Evolutionary conservation across 2,113 vertebrate species (phyloP).

Genomic region (Ciconia maguari): DNA sequence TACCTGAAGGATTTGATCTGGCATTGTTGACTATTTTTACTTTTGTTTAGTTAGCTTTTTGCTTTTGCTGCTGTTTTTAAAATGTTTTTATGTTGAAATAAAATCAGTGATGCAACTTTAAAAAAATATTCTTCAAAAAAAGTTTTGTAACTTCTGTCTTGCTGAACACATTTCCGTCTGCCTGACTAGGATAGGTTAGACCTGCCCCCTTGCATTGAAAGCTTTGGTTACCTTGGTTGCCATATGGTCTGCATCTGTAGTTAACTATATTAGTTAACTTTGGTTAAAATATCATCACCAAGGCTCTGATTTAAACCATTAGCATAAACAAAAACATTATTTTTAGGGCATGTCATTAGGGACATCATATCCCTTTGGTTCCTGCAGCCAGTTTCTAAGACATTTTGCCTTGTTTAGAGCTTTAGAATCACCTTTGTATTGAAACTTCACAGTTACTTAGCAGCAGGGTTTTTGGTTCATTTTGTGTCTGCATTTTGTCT

Average conservation of each 20-base stretch:
- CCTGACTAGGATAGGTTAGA: not conserved
- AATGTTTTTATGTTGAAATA: not conserved
- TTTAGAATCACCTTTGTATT: not conserved
- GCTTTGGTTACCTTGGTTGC: not conserved
- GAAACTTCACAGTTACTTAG: not conserved
- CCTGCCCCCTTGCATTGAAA: not conserved
- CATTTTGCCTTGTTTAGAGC: not conserved
- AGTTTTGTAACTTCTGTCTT: not conserved
- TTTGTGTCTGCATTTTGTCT: slow-evolving; percentile 8
- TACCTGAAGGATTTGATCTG: not conserved
- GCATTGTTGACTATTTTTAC: not conserved
- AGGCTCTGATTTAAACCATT: not conserved
- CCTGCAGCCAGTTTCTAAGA: not conserved
- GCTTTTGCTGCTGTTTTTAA: not conserved
- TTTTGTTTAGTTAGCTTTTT: not conserved
- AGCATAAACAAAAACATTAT: not conserved
- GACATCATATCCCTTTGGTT: not conserved
- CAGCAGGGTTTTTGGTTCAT: not conserved
- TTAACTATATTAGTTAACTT: not conserved
- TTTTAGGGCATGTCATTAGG: not conserved
- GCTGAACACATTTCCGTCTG: not conserved
- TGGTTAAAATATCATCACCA: not conserved
- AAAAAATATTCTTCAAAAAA: not conserved
- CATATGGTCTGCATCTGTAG: not conserved
- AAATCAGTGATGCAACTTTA: not conserved